Evolutionary conservation across 2,113 vertebrate species (phyloP), one percentile per base, ranked within the genome.

Genomic region (Sylvia atricapilla): DNA sequence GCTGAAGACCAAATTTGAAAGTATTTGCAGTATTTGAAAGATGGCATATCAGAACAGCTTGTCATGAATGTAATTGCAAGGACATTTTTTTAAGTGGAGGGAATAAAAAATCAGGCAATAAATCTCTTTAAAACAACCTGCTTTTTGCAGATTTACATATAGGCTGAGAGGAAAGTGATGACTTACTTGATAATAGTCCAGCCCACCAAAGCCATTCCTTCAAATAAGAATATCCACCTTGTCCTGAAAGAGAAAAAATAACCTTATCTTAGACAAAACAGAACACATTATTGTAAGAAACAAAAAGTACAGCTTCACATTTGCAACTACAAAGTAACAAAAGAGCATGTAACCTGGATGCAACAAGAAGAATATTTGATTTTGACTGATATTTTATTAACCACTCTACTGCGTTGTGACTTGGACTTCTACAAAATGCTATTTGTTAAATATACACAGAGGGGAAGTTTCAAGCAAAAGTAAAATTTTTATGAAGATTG

Each of bases 181-280:
- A 89, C 98, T 98, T 97, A 98, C 98, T 98, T 83, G 97, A 98
- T 11, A 98, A 91, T 20, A 98, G 86, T 80, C 98, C 98, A 94
- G 98, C 97, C 98, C 98, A 98, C 98, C 98, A 98, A 35, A 98
- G 92, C 98, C 98, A 98, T 96, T 98, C 98, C 86, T 98, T 98
- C 86, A 98, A 97, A 53, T 98, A 98, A 69, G 98, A 98, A 96
- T 98, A 97, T 91, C 98, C 98, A 81, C 98, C 98, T 60, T 98
- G 97, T 37, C 98, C 98, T 98, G 92, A 55, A 94, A 97, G 89
- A 41, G 68, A 91, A 89, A 91, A 49, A 50, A 84, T 20, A 33
- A 60, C n/a, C 15, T 85, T 43, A 37, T 59, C 24, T 95, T 56
- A 27, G 59, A 72, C 37, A 52, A 94, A 80, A 95, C 52, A 63